Evolutionary conservation across 2,113 vertebrate genomes (phyloP).

Genomic region (Herpetotheres cachinnans): DNA sequence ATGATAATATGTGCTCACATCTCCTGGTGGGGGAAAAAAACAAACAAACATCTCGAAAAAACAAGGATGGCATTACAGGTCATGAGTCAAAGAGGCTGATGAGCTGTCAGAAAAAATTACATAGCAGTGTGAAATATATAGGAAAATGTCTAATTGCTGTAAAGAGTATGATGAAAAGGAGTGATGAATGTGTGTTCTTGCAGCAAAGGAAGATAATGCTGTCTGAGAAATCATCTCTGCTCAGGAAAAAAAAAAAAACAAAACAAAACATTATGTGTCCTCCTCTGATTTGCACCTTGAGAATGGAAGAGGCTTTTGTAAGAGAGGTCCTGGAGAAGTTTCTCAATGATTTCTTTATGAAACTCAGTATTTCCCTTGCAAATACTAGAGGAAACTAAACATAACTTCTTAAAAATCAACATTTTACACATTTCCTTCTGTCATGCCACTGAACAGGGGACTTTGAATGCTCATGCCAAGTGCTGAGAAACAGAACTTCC

Average conservation of each 20-base stretch:
- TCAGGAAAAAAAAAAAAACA: background rate
- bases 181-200: constrained; percentile 4
- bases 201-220: background rate
- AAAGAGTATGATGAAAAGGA: constrained; percentile 34
- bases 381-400: background rate
- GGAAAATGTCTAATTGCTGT: constrained; percentile 57
- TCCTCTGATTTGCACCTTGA: background rate
- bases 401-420: background rate
- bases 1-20: constrained; percentile 13
- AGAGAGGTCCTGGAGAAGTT: background rate
- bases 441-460: background rate
- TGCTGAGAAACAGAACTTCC: background rate
- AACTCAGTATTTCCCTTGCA: background rate
- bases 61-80: constrained; percentile 35
- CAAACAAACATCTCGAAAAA: constrained; percentile 51
- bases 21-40: background rate
- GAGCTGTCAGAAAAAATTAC: constrained; percentile 54
- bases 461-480: background rate
- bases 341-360: background rate
- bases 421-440: background rate
- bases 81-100: constrained; percentile 50
- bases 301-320: background rate
- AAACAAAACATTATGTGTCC: background rate
- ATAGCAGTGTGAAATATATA: constrained; percentile 46
- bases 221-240: background rate